Evolutionary conservation across 23 tunicate genomes (phyloP), one percentile per base, ranked within the genome.

Genomic region (Oikopleura vanhoeffeni): DNA sequence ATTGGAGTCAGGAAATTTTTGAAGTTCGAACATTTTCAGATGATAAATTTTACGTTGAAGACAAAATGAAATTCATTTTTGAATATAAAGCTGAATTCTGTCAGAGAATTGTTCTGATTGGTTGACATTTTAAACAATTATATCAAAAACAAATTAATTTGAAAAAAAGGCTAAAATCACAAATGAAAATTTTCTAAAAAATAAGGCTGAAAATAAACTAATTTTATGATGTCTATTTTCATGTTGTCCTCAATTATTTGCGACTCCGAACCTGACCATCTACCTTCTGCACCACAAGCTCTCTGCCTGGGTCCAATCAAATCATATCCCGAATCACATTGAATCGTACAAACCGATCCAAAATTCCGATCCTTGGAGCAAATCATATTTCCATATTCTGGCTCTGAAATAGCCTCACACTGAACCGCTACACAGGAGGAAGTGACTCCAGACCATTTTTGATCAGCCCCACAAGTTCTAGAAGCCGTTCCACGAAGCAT

Each of bases 231-330:
- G n/a, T n/a, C n/a, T n/a, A n/a, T n/a, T n/a, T n/a, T n/a, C n/a
- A n/a, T n/a, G n/a, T n/a, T n/a, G n/a, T n/a, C n/a, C n/a, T n/a
- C n/a, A n/a, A n/a, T n/a, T n/a, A n/a, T n/a, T n/a, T n/a, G n/a
- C n/a, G n/a, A n/a, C n/a, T n/a, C n/a, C n/a, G n/a, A n/a, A n/a
- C 90, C 90, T 40, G 86, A 85, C 89, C 97, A 93, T 0, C 76
- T 39, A 40, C 87, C 41, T 41, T 92, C 86, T 35, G 84, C 87
- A 41, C 85, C 88, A 41, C 98, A 93, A 34, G 87, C 42, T 40
- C 90, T 84, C 83, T 86, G 41, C 83, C 39, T 77, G 4, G 89
- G 84, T 85, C 97, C 97, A 41, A 83, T 76, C 40, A 92, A 84
- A 40, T 84, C 86, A 67, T 87, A 92, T 40, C 97, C 97, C 0